Conservation (phyloP, 2,113 vertebrate species). For the Rissa tridactyla region DNA sequence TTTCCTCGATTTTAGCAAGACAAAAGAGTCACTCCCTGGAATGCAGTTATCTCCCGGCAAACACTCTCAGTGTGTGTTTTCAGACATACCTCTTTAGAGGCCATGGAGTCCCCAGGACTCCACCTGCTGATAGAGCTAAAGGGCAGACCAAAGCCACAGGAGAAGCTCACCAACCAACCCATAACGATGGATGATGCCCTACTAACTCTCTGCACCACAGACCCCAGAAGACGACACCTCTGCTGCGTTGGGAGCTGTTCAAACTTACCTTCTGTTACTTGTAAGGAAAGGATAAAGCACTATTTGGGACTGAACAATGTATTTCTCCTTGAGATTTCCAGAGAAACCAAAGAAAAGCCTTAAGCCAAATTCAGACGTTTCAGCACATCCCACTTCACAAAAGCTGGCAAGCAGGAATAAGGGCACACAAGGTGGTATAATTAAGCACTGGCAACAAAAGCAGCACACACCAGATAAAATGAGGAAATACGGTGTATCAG, state of each 20-base stretch:
- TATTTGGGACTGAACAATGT: background rate
- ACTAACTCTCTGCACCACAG: background rate
- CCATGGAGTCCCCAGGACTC: background rate
- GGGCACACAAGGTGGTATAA: background rate
- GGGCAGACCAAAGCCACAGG: background rate
- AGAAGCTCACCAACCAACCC: background rate
- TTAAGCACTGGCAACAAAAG: conserved; percentile 23
- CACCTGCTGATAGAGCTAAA: background rate
- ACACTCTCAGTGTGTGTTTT: background rate
- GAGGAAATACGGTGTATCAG: background rate
- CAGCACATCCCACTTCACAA: background rate
- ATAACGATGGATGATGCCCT: too few species aligned
- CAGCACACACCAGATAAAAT: background rate
- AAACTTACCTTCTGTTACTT: background rate
- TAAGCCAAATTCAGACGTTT: background rate
- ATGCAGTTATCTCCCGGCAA: conserved; percentile 56
- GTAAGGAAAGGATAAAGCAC: background rate
- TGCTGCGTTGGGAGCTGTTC: background rate
- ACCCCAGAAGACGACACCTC: background rate
- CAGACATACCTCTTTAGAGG: background rate
- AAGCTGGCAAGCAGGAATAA: background rate
- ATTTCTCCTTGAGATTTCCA: background rate
- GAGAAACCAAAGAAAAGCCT: background rate
- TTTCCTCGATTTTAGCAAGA: conserved; percentile 55
- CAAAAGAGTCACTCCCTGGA: conserved; percentile 54